Evolutionary conservation across 2,797 vertebrate genomes (phyloP).

Genomic region (Chrosomus eos): DNA sequence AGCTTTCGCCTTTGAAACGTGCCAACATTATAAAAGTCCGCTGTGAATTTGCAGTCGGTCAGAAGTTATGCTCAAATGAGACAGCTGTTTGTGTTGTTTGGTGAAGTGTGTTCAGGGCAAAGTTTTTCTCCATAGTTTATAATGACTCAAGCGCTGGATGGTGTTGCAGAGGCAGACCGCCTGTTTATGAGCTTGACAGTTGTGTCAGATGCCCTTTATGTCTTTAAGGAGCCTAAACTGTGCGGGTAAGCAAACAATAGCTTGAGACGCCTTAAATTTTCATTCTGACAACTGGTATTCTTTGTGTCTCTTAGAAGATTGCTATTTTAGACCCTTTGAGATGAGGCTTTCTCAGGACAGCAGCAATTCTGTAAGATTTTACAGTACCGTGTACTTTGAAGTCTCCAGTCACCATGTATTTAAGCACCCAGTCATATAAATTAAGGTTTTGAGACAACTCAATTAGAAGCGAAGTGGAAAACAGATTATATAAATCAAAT

Average conservation of each 20-base stretch:
- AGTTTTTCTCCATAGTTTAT: conserved; percentile 14
- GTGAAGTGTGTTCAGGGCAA: neutral
- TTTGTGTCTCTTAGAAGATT: conserved; percentile 10
- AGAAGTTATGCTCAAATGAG: conserved; percentile 28
- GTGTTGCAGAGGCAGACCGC: conserved; percentile 16
- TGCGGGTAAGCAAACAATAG: conserved; percentile 8
- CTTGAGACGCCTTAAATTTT: neutral
- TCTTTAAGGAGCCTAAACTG: conserved; percentile 12
- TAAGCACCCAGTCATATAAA: neutral
- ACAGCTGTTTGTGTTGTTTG: conserved; percentile 33
- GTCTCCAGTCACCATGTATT: neutral
- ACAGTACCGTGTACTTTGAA: neutral
- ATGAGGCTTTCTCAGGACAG: conserved; percentile 11
- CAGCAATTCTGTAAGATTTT: conserved; percentile 2
- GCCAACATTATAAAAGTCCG: conserved; percentile 36
- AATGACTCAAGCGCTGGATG: conserved; percentile 11
- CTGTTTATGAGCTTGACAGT: conserved; percentile 36
- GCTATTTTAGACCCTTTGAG: conserved; percentile 18
- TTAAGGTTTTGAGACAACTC: neutral
- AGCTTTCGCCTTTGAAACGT: conserved; percentile 14
- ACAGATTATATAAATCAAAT: neutral
- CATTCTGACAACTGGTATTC: conserved; percentile 6
- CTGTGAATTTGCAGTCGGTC: conserved; percentile 41
- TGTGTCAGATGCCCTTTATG: conserved; percentile 25
- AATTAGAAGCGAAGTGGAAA: neutral